Percentiles rank a stretch among this genome's conserved stretches.
These are phyloP conservation scores for Myocastor coypus DNA, from an alignment of 2,113 vertebrate species.

Conservation along the genomic window DNA sequence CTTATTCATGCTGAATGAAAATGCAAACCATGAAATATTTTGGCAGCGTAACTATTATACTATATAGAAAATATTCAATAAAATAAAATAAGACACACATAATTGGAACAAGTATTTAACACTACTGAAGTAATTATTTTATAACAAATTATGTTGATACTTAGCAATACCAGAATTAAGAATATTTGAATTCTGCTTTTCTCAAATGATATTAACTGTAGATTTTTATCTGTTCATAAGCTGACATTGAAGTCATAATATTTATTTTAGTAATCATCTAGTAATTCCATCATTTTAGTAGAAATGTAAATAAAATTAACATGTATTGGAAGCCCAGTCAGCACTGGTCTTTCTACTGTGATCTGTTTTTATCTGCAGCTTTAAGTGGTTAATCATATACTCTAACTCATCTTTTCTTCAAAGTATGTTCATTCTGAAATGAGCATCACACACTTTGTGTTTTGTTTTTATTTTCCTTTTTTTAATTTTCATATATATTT, in stretches of 20 bases:
- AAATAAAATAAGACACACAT: slow-evolving; percentile 41
- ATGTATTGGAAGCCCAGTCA: background rate
- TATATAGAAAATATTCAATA: background rate
- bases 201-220: background rate
- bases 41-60: background rate
- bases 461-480: too few species aligned
- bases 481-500: too few species aligned
- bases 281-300: background rate
- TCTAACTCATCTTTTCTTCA: background rate
- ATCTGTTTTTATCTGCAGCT: background rate
- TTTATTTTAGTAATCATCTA: background rate
- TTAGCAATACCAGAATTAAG: background rate
- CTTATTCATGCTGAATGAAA: background rate
- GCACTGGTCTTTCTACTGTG: background rate
- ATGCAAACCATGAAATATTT: background rate
- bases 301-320: background rate
- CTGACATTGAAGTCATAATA: background rate
- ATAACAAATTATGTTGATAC: background rate
- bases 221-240: background rate
- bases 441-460: too few species aligned
- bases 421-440: background rate
- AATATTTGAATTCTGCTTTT: background rate
- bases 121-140: background rate
- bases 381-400: background rate
- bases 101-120: background rate